Percentiles rank a stretch among this genome's conserved stretches.
Evolutionary conservation across 2,888 invertebrate species (phyloP).

Genomic region (Hypselothyrea guttata): DNA sequence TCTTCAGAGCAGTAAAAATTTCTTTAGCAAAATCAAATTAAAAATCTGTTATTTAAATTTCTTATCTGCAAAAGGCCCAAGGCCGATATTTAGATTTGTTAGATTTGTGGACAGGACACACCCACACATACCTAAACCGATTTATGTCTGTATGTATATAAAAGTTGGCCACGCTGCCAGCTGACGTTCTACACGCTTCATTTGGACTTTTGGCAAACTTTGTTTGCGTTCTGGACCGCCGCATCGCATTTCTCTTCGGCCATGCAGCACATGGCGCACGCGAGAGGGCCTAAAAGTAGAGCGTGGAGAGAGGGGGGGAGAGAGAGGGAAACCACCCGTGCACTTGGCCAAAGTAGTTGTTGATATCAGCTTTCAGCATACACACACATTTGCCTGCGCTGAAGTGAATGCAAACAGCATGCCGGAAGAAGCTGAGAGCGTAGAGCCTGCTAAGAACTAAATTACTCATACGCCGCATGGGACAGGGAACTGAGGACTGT

Average conservation of each 20-base stretch:
- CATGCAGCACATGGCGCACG: constrained; percentile 58
- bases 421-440: constrained; percentile 27
- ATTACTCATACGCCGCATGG: constrained; percentile 69
- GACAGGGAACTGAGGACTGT: constrained; percentile 7
- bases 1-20: too few species aligned
- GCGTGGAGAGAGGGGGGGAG: neutral
- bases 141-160: constrained; percentile 16
- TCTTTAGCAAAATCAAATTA: too few species aligned
- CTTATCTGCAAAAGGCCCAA: too few species aligned
- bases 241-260: constrained; percentile 24
- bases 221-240: constrained; percentile 47
- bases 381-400: constrained; percentile 41
- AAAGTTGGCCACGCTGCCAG: constrained; percentile 41
- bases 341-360: constrained; percentile 56
- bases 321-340: neutral
- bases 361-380: constrained; percentile 72
- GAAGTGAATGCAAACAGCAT: constrained; percentile 45
- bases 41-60: too few species aligned
- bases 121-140: constrained; percentile 8
- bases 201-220: constrained; percentile 63
- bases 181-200: constrained; percentile 69
- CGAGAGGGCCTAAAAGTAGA: constrained; percentile 36
- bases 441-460: constrained; percentile 24
- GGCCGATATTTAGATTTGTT: constrained; percentile 24
- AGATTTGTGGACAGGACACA: constrained; percentile 24